Evolutionary conservation across 1,140 invertebrate species (phyloP).

Genomic region (Cotesia chilonis): DNA sequence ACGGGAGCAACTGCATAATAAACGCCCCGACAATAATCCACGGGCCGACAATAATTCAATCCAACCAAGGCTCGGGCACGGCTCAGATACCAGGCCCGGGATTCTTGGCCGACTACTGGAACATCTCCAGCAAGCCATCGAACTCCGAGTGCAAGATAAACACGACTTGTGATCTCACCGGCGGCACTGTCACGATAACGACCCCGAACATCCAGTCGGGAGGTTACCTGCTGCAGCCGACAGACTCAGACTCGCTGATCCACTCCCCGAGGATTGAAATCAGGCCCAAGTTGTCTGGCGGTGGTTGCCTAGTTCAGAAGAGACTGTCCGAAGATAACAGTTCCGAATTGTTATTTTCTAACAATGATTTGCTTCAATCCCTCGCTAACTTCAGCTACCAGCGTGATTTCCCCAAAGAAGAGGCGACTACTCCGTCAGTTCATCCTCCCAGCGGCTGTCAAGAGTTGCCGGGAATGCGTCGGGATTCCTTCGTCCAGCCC

Average conservation of each 20-base stretch:
- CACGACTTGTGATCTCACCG: slow-evolving; percentile 49
- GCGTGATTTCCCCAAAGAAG: background rate
- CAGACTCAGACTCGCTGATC: slow-evolving; percentile 45
- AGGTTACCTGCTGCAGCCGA: slow-evolving; percentile 50
- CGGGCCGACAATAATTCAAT: slow-evolving; percentile 46
- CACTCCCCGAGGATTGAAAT: slow-evolving; percentile 51
- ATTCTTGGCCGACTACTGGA: slow-evolving; percentile 9
- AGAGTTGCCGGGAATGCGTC: slow-evolving; percentile 52
- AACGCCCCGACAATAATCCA: slow-evolving; percentile 51
- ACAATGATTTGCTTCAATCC: background rate
- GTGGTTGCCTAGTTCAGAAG: slow-evolving; percentile 49
- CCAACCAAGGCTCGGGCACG: background rate
- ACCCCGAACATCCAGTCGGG: slow-evolving; percentile 52
- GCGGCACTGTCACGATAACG: slow-evolving; percentile 53
- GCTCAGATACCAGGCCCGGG: background rate
- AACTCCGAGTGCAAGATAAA: slow-evolving; percentile 45
- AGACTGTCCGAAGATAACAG: slow-evolving; percentile 36
- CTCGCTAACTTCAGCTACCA: slow-evolving; percentile 3
- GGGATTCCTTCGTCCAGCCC: slow-evolving; percentile 7
- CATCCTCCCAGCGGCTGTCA: slow-evolving; percentile 54
- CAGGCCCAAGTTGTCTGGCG: slow-evolving; percentile 49
- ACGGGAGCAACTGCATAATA: slow-evolving; percentile 48
- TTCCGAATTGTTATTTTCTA: slow-evolving; percentile 1
- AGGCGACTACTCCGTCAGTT: slow-evolving; percentile 17
- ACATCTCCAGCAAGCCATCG: background rate